phyloP scores from a whole-genome alignment of 2,113 vertebrate genomes.

The Catharus minimus region DNA sequence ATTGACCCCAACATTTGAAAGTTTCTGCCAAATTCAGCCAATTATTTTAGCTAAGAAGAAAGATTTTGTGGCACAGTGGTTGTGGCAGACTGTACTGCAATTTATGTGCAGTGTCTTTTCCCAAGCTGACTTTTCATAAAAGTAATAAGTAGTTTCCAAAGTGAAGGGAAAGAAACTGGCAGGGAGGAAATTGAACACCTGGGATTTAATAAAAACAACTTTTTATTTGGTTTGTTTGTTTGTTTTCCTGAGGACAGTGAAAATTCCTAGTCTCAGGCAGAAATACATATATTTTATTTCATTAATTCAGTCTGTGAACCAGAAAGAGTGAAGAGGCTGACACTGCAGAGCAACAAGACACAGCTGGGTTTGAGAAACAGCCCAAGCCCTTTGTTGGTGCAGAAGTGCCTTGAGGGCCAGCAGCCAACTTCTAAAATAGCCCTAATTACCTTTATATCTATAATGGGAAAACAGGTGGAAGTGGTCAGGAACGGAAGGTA shows the following conservation, averaged over 20 bases:
- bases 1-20: accelerated
- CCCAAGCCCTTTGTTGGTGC: not conserved
- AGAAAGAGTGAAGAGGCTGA: not conserved
- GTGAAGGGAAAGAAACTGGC: not conserved
- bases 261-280: not conserved
- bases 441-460: not conserved
- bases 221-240: not conserved
- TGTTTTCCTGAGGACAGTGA: not conserved
- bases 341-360: not conserved
- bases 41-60: not conserved
- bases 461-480: not conserved
- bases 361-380: not conserved
- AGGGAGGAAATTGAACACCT: not conserved
- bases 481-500: not conserved
- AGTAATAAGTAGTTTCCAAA: slow-evolving; percentile 2
- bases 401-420: not conserved
- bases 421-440: not conserved
- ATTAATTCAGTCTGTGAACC: not conserved
- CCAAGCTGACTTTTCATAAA: slow-evolving; percentile 19
- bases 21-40: not conserved
- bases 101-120: not conserved
- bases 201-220: not conserved
- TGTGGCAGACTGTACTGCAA: not conserved
- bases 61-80: not conserved
- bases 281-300: not conserved